A percentile compares a stretch with the other conserved stretches of the same genome.
These are phyloP conservation scores for Phalera bucephala DNA, from an alignment of 2,888 invertebrate genomes.

Conservation along the genomic window DNA sequence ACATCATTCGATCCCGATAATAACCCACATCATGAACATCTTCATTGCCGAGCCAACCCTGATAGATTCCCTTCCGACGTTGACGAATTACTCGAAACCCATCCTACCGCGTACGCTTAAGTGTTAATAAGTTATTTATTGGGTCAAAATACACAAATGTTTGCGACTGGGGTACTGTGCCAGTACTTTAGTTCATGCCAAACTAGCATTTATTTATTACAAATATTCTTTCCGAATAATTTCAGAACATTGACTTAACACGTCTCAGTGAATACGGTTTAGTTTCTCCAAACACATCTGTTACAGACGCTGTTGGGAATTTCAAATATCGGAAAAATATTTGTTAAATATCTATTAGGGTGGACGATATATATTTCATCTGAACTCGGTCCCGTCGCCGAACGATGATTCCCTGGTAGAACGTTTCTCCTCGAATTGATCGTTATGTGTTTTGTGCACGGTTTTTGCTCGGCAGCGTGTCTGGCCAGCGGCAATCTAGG, in stretches of 20 bases:
- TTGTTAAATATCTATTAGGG: constrained; percentile 1
- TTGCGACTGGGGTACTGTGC: constrained; percentile 11
- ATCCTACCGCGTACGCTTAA: constrained; percentile 21
- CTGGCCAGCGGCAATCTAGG: constrained; percentile 56
- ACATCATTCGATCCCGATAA: constrained; percentile 30
- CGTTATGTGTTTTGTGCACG: constrained; percentile 38
- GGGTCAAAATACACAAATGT: constrained; percentile 29
- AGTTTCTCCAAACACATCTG: neutral
- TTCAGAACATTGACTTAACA: constrained; percentile 6
- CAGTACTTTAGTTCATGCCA: no score
- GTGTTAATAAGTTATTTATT: constrained; percentile 30
- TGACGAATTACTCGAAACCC: constrained; percentile 40
- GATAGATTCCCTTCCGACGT: constrained; percentile 31
- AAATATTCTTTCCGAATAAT: no score
- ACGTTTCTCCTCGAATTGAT: constrained; percentile 22
- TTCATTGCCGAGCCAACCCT: constrained; percentile 33
- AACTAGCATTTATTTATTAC: no score
- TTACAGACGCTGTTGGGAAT: constrained; percentile 7
- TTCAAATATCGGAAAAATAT: constrained; percentile 7
- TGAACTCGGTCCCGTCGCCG: neutral
- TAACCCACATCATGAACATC: constrained; percentile 34
- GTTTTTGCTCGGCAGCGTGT: constrained; percentile 55
- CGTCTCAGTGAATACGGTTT: neutral
- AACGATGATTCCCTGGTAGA: constrained; percentile 4
- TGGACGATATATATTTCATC: constrained; percentile 8